phyloP scores from a whole-genome alignment of 2,888 invertebrate genomes.

The Amblyteles armatorius region DNA sequence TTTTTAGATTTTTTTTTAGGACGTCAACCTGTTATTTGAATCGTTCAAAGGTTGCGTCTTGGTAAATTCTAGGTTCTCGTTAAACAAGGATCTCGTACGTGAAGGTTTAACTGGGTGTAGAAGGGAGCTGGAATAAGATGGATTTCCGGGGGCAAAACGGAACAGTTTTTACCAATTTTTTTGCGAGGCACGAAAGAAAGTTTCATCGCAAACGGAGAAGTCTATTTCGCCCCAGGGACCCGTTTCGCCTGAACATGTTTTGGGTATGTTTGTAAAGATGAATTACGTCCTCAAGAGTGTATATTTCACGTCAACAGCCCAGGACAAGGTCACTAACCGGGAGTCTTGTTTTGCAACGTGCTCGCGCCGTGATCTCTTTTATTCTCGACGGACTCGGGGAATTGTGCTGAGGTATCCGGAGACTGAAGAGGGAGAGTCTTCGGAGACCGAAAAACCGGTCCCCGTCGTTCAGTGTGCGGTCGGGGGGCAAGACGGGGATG shows the following conservation, averaged over 20 bases:
- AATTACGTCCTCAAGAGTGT: not conserved
- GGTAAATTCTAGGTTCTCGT: no score
- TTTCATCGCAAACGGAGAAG: no score
- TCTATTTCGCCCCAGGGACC: no score
- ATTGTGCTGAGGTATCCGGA: constrained; percentile 17
- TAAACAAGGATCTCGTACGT: no score
- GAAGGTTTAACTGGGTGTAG: no score
- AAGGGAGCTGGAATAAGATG: not conserved
- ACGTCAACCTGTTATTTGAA: no score
- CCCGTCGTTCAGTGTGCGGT: not conserved
- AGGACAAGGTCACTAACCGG: constrained; percentile 1
- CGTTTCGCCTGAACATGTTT: not conserved
- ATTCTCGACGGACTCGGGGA: constrained; percentile 1
- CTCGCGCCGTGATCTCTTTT: constrained; percentile 14
- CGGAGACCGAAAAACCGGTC: constrained; percentile 55
- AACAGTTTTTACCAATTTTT: not conserved
- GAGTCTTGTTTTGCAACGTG: not conserved
- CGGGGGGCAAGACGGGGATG: no score
- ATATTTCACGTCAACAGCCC: not conserved
- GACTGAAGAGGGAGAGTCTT: constrained; percentile 30
- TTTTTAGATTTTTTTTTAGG: no score
- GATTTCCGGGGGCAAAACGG: not conserved
- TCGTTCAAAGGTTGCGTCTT: no score
- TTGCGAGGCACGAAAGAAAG: no score
- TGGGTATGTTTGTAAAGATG: not conserved